These are phyloP conservation scores for Neomorphus geoffroyi DNA, from an alignment of 2,797 vertebrate genomes.

Conservation along the genomic window DNA sequence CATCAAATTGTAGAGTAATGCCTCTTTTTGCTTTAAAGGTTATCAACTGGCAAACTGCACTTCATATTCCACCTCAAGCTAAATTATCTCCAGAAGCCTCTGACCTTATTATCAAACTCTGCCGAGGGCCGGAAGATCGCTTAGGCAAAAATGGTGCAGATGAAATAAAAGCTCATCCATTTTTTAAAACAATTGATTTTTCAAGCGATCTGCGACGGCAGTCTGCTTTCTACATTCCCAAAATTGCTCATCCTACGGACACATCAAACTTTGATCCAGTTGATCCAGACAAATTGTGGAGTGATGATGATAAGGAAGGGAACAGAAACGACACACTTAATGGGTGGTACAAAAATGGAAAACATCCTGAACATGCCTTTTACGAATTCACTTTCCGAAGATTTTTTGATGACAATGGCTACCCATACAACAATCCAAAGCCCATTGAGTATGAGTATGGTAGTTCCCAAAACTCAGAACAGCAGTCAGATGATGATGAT, in stretches of 20 bases:
- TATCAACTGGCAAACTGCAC: conserved; percentile 94
- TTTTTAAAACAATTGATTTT: conserved; percentile 92
- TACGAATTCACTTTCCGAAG: conserved; percentile 92
- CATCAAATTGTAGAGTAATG: neutral
- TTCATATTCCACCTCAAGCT: conserved; percentile 91
- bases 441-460: conserved; percentile 91
- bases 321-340: conserved; percentile 92
- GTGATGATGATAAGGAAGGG: conserved; percentile 85
- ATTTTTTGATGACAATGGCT: conserved; percentile 92
- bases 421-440: conserved; percentile 96
- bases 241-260: conserved; percentile 94
- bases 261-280: conserved; percentile 98
- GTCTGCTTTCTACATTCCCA: conserved; percentile 91
- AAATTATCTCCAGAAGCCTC: conserved; percentile 93
- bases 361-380: conserved; percentile 92
- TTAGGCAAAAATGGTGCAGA: conserved; percentile 92
- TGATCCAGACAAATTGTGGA: conserved; percentile 95
- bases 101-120: conserved; percentile 92
- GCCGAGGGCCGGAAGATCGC: conserved; percentile 93
- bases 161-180: conserved; percentile 95
- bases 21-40: conserved; percentile 80
- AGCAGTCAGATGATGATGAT: conserved; percentile 75
- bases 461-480: conserved; percentile 76
- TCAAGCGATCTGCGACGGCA: conserved; percentile 91
- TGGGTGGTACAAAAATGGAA: conserved; percentile 94